Conservation (phyloP, 2,888 invertebrate genomes). For the Prosapia bicincta region DNA sequence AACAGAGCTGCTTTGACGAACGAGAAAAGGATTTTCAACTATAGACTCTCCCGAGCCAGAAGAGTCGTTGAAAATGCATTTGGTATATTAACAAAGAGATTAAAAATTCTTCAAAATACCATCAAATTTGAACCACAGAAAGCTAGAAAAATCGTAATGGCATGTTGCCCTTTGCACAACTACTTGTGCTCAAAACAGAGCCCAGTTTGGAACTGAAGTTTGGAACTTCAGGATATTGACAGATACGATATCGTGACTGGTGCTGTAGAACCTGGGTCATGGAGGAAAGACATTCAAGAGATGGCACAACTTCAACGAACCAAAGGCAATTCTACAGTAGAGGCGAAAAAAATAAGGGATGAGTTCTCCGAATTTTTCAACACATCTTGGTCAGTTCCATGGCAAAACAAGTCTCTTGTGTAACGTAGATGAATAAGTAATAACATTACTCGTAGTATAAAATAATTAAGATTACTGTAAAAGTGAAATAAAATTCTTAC, state of each 20-base stretch:
- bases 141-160: background rate
- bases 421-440: no score
- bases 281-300: background rate
- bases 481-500: background rate
- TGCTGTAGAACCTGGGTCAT: background rate
- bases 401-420: background rate
- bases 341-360: background rate
- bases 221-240: background rate
- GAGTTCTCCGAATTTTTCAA: no score
- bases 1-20: background rate
- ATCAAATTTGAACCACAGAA: background rate
- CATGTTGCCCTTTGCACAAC: background rate
- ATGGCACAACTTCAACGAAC: background rate
- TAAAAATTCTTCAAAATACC: no score
- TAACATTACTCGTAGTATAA: no score
- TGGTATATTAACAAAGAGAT: background rate
- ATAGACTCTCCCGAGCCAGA: background rate
- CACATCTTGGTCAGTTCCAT: no score
- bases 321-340: background rate
- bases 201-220: no score
- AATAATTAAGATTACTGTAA: background rate
- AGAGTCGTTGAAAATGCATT: background rate
- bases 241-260: background rate
- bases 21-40: background rate
- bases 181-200: background rate